A percentile compares a stretch with the other conserved stretches of the same genome.
phyloP scores from a whole-genome alignment of 1,140 invertebrate species.

The Rhyacophila brunnea region DNA sequence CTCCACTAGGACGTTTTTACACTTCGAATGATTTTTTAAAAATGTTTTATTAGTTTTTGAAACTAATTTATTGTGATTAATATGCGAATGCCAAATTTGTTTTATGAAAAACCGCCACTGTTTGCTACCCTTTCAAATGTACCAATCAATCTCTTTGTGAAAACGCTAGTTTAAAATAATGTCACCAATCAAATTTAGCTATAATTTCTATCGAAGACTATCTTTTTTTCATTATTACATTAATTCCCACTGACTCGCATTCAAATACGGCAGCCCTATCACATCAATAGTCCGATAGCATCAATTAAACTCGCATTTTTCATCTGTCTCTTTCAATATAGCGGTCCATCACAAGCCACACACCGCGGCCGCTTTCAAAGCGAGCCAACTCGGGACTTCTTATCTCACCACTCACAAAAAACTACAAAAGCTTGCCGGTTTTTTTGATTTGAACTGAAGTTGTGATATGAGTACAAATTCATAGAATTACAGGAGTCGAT shows the following conservation, averaged over 20 bases:
- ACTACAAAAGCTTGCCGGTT: neutral
- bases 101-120: neutral
- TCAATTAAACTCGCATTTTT: conserved; percentile 26
- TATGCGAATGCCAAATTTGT: no score
- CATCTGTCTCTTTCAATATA: conserved; percentile 1
- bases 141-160: no score
- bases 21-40: no score
- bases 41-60: no score
- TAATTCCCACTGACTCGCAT: neutral
- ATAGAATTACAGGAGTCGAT: neutral
- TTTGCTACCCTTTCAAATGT: no score
- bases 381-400: conserved; percentile 1
- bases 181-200: no score
- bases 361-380: conserved; percentile 5
- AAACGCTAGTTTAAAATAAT: no score
- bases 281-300: conserved; percentile 6
- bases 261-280: neutral
- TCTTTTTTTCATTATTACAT: no score
- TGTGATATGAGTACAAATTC: neutral
- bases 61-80: no score
- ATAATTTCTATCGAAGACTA: no score
- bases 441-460: no score
- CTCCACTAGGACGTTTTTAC: no score
- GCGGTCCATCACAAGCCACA: conserved; percentile 3
- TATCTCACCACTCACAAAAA: conserved; percentile 6